phyloP scores from a whole-genome alignment of 2,888 invertebrate species.

The Caenorhabditis afra region DNA sequence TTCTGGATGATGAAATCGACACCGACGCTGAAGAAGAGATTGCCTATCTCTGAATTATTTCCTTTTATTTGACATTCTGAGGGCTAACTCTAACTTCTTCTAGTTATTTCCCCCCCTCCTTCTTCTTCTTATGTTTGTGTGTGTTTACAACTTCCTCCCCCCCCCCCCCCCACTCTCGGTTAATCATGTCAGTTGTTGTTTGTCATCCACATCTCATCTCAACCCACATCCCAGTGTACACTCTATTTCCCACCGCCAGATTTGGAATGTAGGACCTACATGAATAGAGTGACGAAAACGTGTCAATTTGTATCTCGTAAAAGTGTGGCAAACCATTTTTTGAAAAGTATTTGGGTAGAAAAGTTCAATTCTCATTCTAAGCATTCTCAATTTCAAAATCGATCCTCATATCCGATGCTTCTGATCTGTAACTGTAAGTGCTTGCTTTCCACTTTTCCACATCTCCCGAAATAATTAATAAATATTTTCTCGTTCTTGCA shows the following conservation, averaged over 20 bases:
- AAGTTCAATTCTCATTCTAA: neutral
- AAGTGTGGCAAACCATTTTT: too few species aligned
- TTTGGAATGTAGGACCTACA: too few species aligned
- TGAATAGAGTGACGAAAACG: neutral
- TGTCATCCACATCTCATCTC: neutral
- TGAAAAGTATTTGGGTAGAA: constrained; percentile 29
- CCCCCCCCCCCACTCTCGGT: neutral
- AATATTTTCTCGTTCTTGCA: neutral
- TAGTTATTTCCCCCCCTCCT: too few species aligned
- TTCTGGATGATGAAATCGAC: constrained; percentile 37
- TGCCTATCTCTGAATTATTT: constrained; percentile 40
- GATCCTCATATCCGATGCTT: constrained; percentile 29
- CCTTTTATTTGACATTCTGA: neutral
- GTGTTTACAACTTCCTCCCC: constrained; percentile 1
- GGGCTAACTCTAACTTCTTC: too few species aligned
- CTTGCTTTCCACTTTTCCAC: constrained; percentile 1
- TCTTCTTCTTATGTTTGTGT: constrained; percentile 14
- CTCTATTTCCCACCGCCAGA: constrained; percentile 5
- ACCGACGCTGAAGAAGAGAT: constrained; percentile 57
- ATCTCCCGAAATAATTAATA: too few species aligned
- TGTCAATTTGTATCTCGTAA: constrained; percentile 2
- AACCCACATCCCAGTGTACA: constrained; percentile 6
- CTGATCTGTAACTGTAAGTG: neutral
- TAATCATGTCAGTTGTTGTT: constrained; percentile 33
- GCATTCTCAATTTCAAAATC: constrained; percentile 8